Percentiles rank a stretch among this genome's conserved stretches.
Conservation (phyloP, 2,888 invertebrate species). For the Horisme vitalbata region DNA sequence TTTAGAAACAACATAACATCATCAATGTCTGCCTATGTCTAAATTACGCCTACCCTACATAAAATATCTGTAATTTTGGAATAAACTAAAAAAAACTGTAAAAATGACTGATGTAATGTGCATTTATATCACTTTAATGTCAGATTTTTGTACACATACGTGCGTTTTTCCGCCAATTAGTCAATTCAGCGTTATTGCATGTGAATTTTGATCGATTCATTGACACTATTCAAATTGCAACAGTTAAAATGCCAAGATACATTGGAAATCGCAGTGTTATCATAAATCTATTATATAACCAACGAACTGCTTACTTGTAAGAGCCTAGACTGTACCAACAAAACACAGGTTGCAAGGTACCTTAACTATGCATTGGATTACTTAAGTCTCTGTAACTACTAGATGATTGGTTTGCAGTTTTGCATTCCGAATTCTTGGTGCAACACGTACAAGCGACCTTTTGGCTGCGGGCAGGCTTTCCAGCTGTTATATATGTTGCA, state of each 20-base stretch:
- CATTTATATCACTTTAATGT: too few relatives aligned
- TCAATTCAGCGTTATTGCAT: constrained; percentile 6
- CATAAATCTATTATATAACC: constrained; percentile 40
- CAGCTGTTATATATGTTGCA: constrained; percentile 9
- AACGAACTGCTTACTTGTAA: constrained; percentile 32
- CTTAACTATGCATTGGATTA: too few relatives aligned
- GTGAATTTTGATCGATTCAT: constrained; percentile 11
- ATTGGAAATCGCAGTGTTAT: constrained; percentile 14
- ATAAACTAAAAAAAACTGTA: too few relatives aligned
- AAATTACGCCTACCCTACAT: too few relatives aligned
- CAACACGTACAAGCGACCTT: constrained; percentile 30
- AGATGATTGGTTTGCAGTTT: constrained; percentile 7
- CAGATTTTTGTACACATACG: not conserved
- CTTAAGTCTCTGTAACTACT: too few relatives aligned
- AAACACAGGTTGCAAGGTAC: too few relatives aligned
- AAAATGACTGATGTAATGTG: too few relatives aligned
- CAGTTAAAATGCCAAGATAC: constrained; percentile 12
- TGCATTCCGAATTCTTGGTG: constrained; percentile 54
- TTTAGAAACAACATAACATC: too few relatives aligned
- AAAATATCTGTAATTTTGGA: too few relatives aligned
- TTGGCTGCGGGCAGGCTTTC: constrained; percentile 24
- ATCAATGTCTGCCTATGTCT: too few relatives aligned
- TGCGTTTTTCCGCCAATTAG: not conserved
- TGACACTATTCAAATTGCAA: constrained; percentile 8
- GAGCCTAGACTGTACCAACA: too few relatives aligned